Evolutionary conservation across 2,888 invertebrate genomes (phyloP), one percentile per base, ranked within the genome.

Genomic region (Crocallis elinguaria): DNA sequence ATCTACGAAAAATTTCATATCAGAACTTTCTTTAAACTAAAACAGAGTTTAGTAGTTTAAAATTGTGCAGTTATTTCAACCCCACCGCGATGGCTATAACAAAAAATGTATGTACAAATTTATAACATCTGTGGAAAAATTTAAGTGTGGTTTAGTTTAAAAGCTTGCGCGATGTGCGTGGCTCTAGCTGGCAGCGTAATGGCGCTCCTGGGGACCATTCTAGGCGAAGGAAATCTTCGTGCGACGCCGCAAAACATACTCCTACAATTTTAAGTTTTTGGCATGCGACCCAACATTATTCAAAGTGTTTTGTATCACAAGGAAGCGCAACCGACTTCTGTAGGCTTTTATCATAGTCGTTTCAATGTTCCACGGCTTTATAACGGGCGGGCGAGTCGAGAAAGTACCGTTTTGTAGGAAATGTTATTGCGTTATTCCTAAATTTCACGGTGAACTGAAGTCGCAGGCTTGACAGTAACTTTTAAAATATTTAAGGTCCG

Each of bases 131-230:
- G 66, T 66, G 51, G 69, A 71, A 75, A 71, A 75, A 76, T 82
- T 79, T 79, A 77, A 73, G 72, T 67, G 70, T 73, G 77, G 79
- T 82, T 82, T 76, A 78, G 79, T 83, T 81, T 84, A 82, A 84
- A 82, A 82, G 82, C 79, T 72, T 73, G 72, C 74, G 78, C 76
- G 77, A 72, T 73, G 72, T 75, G 78, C 76, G 77, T 77, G 76
- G 63, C 64, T 62, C 60, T 8, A 7, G 45, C 30, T 21, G 17
- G 62, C 45, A 57, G 59, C 64, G 68, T 79, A 82, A 84, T 83
- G 76, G 78, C 56, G 71, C 79, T 69, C 79, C 14, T 41, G 80
- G 80, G 83, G 66, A 68, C 67, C 67, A 69, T 77, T 73, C 62
- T 64, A 66, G 54, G 59, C 44, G 60, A 37, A 48, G 60, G 53